Base-by-base conservation (phyloP, 2,113 vertebrate genomes). In the Murina feae region DNA sequence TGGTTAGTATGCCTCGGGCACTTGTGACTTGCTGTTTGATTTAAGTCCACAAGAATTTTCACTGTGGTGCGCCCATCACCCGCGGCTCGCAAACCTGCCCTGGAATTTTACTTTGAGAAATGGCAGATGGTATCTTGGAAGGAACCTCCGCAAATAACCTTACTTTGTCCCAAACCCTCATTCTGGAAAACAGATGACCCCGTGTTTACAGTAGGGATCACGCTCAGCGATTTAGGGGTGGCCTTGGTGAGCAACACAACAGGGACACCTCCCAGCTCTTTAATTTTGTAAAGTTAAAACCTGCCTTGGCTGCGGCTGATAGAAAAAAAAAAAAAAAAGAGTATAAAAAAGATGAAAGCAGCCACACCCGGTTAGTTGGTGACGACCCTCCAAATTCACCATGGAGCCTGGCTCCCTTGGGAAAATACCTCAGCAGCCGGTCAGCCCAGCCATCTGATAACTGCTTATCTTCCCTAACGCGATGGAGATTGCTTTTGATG, bases 391-490 rank as follows among this genome's bases (percentile, higher is more conserved):
- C 1, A 35, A 58, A 53, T 21, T 44, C 55, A 25, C 47, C 32
- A 79, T 5, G 42, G 30, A 44, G 84, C 58, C 32, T 51, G 55
- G 85, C 37, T 84, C 88, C 86, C 72, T 90, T 80, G 16, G 55
- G 35, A 21, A 82, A 85, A 89, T 51, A 9, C 69, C 79, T 53
- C 25, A 18, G 78, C 47, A 13, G 37, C 58, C 75, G 35, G 17
- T 75, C 65, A n/a, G 69, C 35, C 71, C 30, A 83, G n/a, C 81
- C 53, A 58, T 42, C 84, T 35, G 76, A 71, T 76, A 86, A 81
- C 32, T n/a, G 16, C 95, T 76, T 90, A 72, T 76, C 95, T 65
- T 23, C 25, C 53, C 79, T n/a, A 53, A 89, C 68, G 91, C 47
- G 28, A 78, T 5, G n/a, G 84, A 42, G 91, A 75, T 12, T 28